Base-by-base conservation (phyloP, 2,888 invertebrate species). In the Lithophane socia region DNA sequence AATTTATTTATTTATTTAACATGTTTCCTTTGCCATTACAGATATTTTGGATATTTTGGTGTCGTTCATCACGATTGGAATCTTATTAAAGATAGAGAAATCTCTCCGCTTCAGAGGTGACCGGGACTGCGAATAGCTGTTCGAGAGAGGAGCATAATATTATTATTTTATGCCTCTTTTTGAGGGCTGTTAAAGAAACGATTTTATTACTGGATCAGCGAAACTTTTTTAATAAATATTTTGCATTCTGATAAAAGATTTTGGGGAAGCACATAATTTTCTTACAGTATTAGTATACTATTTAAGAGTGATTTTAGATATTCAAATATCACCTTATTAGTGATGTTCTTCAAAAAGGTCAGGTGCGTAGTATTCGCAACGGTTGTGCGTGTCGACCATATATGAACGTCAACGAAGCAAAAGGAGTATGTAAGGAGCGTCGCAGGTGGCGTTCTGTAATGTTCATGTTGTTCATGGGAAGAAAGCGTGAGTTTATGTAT, bases 51-150 rank as follows among this genome's bases (percentile, higher is more conserved):
- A n/a, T n/a, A n/a, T n/a, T n/a, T n/a, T 42, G 47, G 42, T 64
- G 44, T 68, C 77, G 64, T 82, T 24, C 44, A 71, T 84, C 74
- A 74, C 13, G 42, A 72, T 49, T 18, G 71, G 37, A 66, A 81
- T 82, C 82, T 73, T 72, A 69, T 75, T 75, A 77, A 56, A 72
- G 54, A 77, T 67, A 61, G 16, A 70, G 52, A n/a, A 77, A 78
- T 85, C 73, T 75, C 70, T 69, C 24, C 73, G 37, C 42, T 47
- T 58, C 70, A 61, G 8, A 60, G 44, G 56, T 75, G 63, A 29
- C 56, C 9, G 49, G 75, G 18, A 54, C 61, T 64, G 7, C 2
- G 47, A 44, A 37, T 84, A 47, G 72, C 37, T 18, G 56, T 4
- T 7, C 60, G 52, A 52, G 21, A 64, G n/a, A 67, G 61, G 37